Conservation (phyloP, 1,140 invertebrate species). For the Drosophila seguyi region DNA sequence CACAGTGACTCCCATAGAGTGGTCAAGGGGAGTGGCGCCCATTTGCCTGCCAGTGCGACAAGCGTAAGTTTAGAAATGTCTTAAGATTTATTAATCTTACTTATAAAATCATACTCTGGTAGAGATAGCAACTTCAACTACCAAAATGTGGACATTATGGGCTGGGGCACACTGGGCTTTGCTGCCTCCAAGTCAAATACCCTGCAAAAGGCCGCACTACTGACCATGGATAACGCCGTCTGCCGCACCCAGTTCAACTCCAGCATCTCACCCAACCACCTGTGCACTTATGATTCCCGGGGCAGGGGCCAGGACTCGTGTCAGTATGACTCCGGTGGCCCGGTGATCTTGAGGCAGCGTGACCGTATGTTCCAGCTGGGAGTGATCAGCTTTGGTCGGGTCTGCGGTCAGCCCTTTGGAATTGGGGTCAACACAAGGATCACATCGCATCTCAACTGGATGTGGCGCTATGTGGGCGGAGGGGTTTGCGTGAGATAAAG, state of each 20-base stretch:
- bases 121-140: conserved; percentile 41
- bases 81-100: not conserved
- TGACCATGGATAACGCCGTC: conserved; percentile 55
- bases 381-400: conserved; percentile 88
- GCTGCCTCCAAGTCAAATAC: conserved; percentile 68
- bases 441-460: conserved; percentile 89
- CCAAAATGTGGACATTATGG: conserved; percentile 62
- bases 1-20: conserved; percentile 53
- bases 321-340: conserved; percentile 81
- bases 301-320: conserved; percentile 73
- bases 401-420: conserved; percentile 86
- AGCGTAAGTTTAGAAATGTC: conserved; percentile 44
- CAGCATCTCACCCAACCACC: conserved; percentile 45
- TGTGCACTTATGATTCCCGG: conserved; percentile 70
- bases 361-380: conserved; percentile 85
- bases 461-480: conserved; percentile 76
- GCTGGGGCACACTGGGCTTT: conserved; percentile 78
- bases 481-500: conserved; percentile 55
- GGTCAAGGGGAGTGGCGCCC: conserved; percentile 74
- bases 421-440: conserved; percentile 90
- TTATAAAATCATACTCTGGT: too few relatives aligned
- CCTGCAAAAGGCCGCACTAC: conserved; percentile 65
- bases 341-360: conserved; percentile 57
- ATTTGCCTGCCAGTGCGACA: conserved; percentile 72
- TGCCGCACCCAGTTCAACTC: conserved; percentile 58